Conservation (phyloP, 2,888 invertebrate genomes). For the Julus scandinavius region DNA sequence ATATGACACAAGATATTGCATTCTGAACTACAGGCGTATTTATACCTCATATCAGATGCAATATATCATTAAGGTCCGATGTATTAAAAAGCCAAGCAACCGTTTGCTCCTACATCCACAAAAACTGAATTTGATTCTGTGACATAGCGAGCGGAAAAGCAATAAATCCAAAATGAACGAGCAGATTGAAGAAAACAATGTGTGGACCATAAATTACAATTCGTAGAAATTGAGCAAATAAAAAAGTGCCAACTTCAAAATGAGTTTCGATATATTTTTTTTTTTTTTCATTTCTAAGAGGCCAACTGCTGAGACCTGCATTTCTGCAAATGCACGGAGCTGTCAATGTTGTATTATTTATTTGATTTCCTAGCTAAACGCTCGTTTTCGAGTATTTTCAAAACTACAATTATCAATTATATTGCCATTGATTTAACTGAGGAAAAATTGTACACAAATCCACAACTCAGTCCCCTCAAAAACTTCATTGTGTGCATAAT, state of each 20-base stretch:
- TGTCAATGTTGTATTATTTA: conserved; percentile 9
- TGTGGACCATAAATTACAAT: background rate
- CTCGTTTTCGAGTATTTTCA: background rate
- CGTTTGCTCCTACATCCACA: background rate
- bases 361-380: background rate
- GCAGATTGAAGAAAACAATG: conserved; percentile 34
- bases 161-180: conserved; percentile 14
- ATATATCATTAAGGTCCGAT: conserved; percentile 4
- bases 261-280: conserved; percentile 18
- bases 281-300: conserved; percentile 8
- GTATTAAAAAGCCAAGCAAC: conserved; percentile 1
- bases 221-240: conserved; percentile 18
- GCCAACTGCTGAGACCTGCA: background rate
- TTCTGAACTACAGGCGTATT: background rate
- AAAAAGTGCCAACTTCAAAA: conserved; percentile 34
- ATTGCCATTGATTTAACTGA: no score
- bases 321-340: background rate
- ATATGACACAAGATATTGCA: background rate
- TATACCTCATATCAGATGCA: conserved; percentile 10
- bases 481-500: no score
- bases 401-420: background rate
- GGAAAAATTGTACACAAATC: no score
- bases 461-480: no score
- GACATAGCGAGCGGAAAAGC: background rate
- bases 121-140: conserved; percentile 23